Conservation (phyloP, 2,888 invertebrate genomes). For the Mechanitis mazaeus region DNA sequence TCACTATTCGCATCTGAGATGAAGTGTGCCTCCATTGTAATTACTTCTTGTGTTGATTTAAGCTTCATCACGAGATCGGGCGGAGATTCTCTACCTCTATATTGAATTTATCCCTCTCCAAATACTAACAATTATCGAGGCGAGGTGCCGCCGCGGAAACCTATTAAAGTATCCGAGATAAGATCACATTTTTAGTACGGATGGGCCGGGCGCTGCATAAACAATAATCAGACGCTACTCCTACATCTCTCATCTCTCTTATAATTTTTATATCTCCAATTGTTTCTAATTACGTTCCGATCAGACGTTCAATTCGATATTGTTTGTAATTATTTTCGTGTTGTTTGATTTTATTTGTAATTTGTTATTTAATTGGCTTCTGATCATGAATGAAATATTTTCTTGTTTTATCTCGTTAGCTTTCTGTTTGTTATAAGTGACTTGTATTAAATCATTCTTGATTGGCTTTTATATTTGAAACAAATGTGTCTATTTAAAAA, state of each 20-base stretch:
- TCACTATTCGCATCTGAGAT: conserved; percentile 71
- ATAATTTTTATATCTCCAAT: conserved; percentile 68
- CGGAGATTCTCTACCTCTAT: conserved; percentile 46
- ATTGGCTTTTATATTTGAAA: neutral
- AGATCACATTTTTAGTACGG: conserved; percentile 71
- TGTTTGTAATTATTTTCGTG: conserved; percentile 62
- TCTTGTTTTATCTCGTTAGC: conserved; percentile 38
- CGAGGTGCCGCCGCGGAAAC: conserved; percentile 71
- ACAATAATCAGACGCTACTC: conserved; percentile 64
- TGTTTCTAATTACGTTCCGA: conserved; percentile 71
- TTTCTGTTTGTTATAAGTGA: conserved; percentile 28
- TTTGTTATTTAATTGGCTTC: conserved; percentile 68
- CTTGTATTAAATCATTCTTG: conserved; percentile 23
- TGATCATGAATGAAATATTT: conserved; percentile 52
- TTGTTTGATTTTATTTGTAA: conserved; percentile 64
- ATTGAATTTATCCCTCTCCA: conserved; percentile 64
- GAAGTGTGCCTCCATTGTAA: conserved; percentile 70
- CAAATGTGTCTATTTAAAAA: neutral
- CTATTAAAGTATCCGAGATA: conserved; percentile 75
- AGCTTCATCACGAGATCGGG: conserved; percentile 62
- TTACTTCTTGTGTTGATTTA: conserved; percentile 74
- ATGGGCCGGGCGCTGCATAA: conserved; percentile 66
- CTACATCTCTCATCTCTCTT: conserved; percentile 53
- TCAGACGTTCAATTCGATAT: conserved; percentile 70
- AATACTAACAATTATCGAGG: conserved; percentile 60